These are phyloP conservation scores for Antennarius maculatus DNA, from an alignment of 2,797 vertebrate genomes.

Conservation along the genomic window DNA sequence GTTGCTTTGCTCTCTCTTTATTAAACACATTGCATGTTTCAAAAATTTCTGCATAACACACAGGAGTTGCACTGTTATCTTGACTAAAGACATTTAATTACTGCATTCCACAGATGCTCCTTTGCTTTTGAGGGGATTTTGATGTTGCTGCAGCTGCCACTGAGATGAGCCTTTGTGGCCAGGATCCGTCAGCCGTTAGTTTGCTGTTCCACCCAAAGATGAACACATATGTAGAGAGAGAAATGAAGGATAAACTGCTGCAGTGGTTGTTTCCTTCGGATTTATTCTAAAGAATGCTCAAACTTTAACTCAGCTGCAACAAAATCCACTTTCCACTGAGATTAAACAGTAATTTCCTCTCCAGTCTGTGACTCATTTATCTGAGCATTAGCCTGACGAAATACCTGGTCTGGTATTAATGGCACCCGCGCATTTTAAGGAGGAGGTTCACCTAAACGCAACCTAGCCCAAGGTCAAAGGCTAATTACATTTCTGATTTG, in stretches of 20 bases:
- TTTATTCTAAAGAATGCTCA: constrained; percentile 3
- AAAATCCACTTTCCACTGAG: constrained; percentile 16
- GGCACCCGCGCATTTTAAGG: constrained; percentile 47
- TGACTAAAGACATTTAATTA: no score
- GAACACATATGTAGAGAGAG: constrained; percentile 6
- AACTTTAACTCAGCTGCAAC: constrained; percentile 13
- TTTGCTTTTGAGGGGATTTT: no score
- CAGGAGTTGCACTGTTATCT: no score
- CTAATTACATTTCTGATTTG: constrained; percentile 79
- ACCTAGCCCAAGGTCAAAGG: constrained; percentile 69
- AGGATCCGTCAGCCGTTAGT: background rate
- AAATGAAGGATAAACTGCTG: constrained; percentile 7
- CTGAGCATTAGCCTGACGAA: constrained; percentile 49
- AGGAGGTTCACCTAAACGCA: constrained; percentile 58
- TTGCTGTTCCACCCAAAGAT: constrained; percentile 10
- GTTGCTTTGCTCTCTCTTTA: background rate
- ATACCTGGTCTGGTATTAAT: constrained; percentile 63
- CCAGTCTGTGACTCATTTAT: constrained; percentile 50
- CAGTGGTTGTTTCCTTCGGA: constrained; percentile 8
- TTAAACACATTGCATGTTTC: no score
- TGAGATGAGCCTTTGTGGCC: no score
- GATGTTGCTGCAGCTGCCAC: no score
- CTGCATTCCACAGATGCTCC: no score
- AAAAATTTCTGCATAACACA: no score
- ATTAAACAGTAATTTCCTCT: constrained; percentile 36